A percentile compares a stretch with the other conserved stretches of the same genome.
These are phyloP conservation scores for Chaunax sp. DNA, from an alignment of 2,797 vertebrate species.

Conservation along the genomic window DNA sequence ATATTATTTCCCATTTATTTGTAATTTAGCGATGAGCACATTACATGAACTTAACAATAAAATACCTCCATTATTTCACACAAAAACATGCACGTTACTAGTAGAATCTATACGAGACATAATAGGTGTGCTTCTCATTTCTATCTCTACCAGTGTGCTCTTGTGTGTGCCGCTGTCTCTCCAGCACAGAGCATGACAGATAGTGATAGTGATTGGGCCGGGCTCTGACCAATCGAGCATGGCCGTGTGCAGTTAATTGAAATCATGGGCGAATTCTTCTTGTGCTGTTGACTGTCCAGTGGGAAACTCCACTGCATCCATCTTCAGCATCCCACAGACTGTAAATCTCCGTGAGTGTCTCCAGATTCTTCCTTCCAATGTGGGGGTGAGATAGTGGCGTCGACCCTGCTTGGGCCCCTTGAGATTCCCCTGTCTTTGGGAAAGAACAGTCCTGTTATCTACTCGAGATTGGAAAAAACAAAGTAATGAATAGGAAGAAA, in stretches of 20 bases:
- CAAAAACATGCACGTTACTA: no score
- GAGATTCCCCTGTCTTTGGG: constrained; percentile 28
- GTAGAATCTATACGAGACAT: no score
- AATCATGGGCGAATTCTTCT: constrained; percentile 80
- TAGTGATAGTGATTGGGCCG: constrained; percentile 73
- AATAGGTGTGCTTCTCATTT: no score
- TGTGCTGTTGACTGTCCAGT: constrained; percentile 72
- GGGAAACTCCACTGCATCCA: constrained; percentile 68
- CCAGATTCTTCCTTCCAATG: constrained; percentile 31
- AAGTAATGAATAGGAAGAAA: constrained; percentile 17
- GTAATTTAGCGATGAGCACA: no score
- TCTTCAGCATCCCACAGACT: constrained; percentile 57
- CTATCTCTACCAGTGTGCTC: constrained; percentile 14
- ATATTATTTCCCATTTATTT: not conserved
- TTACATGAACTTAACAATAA: no score
- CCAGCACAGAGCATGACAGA: constrained; percentile 71
- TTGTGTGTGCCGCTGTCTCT: constrained; percentile 15
- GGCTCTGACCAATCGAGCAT: constrained; percentile 77
- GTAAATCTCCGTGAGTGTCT: constrained; percentile 68
- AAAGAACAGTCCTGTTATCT: constrained; percentile 13
- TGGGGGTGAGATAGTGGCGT: constrained; percentile 23
- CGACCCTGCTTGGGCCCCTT: constrained; percentile 1
- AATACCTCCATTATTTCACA: no score
- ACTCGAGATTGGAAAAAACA: constrained; percentile 25
- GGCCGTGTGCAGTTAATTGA: constrained; percentile 81